Evolutionary conservation across 2,797 vertebrate species (phyloP).

Genomic region (Pyrocephalus nanus): DNA sequence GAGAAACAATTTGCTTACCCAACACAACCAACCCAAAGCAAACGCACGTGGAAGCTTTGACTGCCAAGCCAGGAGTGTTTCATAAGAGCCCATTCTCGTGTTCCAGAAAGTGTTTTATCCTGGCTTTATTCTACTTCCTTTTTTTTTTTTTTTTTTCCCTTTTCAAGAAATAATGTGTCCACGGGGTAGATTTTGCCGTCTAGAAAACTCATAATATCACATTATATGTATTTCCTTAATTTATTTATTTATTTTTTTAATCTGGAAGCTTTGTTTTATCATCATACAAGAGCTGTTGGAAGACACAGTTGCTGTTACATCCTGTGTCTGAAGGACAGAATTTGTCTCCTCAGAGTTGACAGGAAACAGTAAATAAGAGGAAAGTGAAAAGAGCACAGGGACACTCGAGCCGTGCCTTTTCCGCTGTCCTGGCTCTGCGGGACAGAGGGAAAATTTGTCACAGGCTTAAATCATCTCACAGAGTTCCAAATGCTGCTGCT

Average conservation of each 20-base stretch:
- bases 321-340: neutral
- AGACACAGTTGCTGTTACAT: neutral
- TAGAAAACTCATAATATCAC: neutral
- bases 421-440: neutral
- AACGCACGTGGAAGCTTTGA: neutral
- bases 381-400: neutral
- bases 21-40: neutral
- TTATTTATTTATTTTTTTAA: neutral
- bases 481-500: neutral
- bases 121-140: neutral
- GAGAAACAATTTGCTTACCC: neutral
- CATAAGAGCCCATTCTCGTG: neutral
- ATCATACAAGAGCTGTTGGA: neutral
- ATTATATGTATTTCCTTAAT: neutral
- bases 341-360: neutral
- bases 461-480: neutral
- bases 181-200: neutral
- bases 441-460: neutral
- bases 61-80: neutral
- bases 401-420: neutral
- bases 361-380: neutral
- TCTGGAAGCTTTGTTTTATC: neutral
- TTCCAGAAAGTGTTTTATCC: slow-evolving; percentile 7
- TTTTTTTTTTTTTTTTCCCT: neutral
- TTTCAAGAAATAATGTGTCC: neutral